A percentile compares a stretch with the other conserved stretches of the same genome.
Evolutionary conservation across 2,113 vertebrate genomes (phyloP).

Genomic region (Oryzias javanicus): DNA sequence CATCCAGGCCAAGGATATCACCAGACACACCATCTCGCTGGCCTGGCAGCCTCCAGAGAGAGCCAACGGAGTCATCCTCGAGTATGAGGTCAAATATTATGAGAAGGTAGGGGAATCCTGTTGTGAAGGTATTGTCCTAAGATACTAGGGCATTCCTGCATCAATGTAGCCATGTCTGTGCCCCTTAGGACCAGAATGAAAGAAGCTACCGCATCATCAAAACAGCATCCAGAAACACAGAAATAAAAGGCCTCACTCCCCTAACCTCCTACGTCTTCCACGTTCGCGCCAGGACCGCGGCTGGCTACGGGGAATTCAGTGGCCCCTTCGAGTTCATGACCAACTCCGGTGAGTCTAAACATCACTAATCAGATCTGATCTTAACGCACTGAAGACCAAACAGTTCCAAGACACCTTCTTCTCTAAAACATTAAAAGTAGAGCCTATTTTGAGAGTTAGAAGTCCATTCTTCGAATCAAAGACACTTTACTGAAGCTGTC

Average conservation of each 20-base stretch:
- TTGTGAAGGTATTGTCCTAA: neutral
- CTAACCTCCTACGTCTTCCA: slow-evolving; percentile 96
- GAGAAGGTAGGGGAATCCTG: slow-evolving; percentile 85
- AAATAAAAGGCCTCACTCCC: slow-evolving; percentile 94
- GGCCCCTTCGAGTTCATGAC: slow-evolving; percentile 94
- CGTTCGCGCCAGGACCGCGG: slow-evolving; percentile 91
- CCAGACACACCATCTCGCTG: slow-evolving; percentile 92
- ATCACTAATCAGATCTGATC: neutral
- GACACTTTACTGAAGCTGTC: slow-evolving; percentile 10
- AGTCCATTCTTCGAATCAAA: slow-evolving; percentile 26
- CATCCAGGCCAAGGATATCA: slow-evolving; percentile 95
- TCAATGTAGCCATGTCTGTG: neutral
- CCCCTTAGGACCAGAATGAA: slow-evolving; percentile 91
- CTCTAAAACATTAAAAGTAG: slow-evolving; percentile 19
- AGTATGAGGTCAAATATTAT: slow-evolving; percentile 98
- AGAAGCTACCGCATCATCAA: slow-evolving; percentile 96
- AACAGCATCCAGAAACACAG: slow-evolving; percentile 85
- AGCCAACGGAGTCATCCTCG: slow-evolving; percentile 95
- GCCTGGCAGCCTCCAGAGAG: slow-evolving; percentile 93
- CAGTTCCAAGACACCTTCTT: neutral
- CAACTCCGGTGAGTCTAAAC: slow-evolving; percentile 85
- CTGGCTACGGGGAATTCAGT: slow-evolving; percentile 95
- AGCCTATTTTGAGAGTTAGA: slow-evolving; percentile 34
- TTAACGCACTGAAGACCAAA: neutral
- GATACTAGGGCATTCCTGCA: neutral